Evolutionary conservation across 2,888 invertebrate genomes (phyloP).

Genomic region (Cylindroiulus punctatus): DNA sequence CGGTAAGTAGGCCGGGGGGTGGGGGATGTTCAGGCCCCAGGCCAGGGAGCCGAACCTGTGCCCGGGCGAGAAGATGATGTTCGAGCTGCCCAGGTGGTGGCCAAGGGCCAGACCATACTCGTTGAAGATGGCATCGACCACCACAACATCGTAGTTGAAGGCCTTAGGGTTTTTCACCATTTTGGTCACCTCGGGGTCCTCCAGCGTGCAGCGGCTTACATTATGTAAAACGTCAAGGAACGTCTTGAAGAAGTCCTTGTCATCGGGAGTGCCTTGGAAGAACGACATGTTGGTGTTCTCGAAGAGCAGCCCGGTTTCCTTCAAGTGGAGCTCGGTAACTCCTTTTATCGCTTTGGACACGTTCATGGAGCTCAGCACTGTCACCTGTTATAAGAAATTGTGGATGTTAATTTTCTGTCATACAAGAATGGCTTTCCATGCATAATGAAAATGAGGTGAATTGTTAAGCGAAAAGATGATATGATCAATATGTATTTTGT

Average conservation of each 20-base stretch:
- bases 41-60: background rate
- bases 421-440: no score
- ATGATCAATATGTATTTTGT: no score
- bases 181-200: constrained; percentile 3
- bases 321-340: background rate
- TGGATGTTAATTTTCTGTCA: no score
- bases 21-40: constrained; percentile 51
- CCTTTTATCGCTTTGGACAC: background rate
- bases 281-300: background rate
- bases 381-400: no score
- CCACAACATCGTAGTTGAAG: constrained; percentile 51
- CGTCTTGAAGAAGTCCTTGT: background rate
- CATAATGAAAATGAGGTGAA: no score
- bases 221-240: background rate
- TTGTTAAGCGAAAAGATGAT: no score
- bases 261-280: background rate
- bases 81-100: constrained; percentile 33
- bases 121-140: constrained; percentile 54
- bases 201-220: background rate
- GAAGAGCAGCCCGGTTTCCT: background rate
- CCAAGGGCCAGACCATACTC: constrained; percentile 49
- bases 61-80: constrained; percentile 28
- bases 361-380: background rate
- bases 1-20: constrained; percentile 51
- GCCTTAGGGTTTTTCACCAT: background rate